These are phyloP conservation scores for Caerostris extrusa DNA, from an alignment of 1,140 invertebrate genomes.

Conservation along the genomic window DNA sequence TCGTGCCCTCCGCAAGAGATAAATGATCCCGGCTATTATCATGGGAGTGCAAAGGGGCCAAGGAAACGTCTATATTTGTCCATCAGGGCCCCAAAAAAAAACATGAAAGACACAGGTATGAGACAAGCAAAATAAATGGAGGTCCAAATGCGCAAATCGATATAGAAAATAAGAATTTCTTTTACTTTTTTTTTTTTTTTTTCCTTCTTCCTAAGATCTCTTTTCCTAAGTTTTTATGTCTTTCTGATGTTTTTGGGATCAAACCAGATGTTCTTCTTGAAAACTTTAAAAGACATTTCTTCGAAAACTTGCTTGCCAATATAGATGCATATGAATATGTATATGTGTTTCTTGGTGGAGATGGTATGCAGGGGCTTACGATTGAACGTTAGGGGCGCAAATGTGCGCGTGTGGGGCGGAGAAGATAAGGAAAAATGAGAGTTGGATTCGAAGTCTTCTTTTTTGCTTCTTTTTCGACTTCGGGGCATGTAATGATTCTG, in stretches of 20 bases:
- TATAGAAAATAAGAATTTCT: slow-evolving; percentile 64
- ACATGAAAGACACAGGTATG: slow-evolving; percentile 44
- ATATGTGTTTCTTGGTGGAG: slow-evolving; percentile 21
- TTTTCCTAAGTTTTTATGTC: slow-evolving; percentile 44
- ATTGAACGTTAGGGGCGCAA: not conserved
- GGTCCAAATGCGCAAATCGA: slow-evolving; percentile 71
- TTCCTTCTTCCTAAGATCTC: not conserved
- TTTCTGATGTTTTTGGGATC: slow-evolving; percentile 58
- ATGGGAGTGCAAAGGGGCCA: slow-evolving; percentile 52
- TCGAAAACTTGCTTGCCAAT: slow-evolving; percentile 55
- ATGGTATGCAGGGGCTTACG: slow-evolving; percentile 12
- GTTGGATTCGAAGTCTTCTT: slow-evolving; percentile 26
- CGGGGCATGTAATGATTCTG: slow-evolving; percentile 35
- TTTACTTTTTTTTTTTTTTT: not conserved
- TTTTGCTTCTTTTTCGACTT: not conserved
- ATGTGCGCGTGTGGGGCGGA: slow-evolving; percentile 48
- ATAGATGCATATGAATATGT: slow-evolving; percentile 60
- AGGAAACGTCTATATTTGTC: slow-evolving; percentile 62
- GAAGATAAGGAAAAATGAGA: slow-evolving; percentile 66
- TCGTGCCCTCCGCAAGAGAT: slow-evolving; percentile 36
- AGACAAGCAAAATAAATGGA: slow-evolving; percentile 71
- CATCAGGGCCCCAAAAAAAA: slow-evolving; percentile 28
- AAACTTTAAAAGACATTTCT: slow-evolving; percentile 72
- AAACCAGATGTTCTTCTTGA: slow-evolving; percentile 64
- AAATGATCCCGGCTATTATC: slow-evolving; percentile 52